Evolutionary conservation across 2,888 invertebrate species (phyloP), one percentile per base, ranked within the genome.

Genomic region (Neelides folsomi): DNA sequence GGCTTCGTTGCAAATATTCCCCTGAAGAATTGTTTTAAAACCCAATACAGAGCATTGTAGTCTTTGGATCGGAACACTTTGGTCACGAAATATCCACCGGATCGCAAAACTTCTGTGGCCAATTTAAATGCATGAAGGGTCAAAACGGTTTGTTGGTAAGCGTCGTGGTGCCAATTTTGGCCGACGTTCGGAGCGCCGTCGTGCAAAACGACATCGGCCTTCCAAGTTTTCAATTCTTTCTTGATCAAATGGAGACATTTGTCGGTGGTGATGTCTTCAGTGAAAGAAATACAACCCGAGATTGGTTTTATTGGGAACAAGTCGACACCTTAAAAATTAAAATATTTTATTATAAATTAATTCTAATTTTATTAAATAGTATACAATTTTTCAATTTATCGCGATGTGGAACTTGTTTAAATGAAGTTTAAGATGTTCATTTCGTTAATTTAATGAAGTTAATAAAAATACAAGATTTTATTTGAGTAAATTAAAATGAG

Each of bases 21-120:
- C 68, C 84, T 87, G 70, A 99, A 99, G 34, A 99, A 77, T 67
- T 98, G 95, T 68, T 93, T 90, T 49, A 98, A 77, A 0, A 95
- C 90, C 88, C 93, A 94, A 53, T 97, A 72, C 5, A 99, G 72
- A 0, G 94, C 81, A 71, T 93, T 83, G 70, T 98, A 98, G 73
- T 99, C 98, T 73, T 92, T 95, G 1, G 97, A 97, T 57, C 98
- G 79, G 70, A 99, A 97, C 1, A 98, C 85, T 76, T 99, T 99
- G 0, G 98, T 97, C 0, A 99, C 79, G 74, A 99, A 99, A 85
- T 88, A 93, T 46, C 98, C 98, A 37, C 93, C 94, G 63, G 82
- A 79, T 53, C 81, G 77, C 37, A 99, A 72, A 68, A 97, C 88
- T 62, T 87, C 79, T 12, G 90, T 85, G 0, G 95, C 88, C 57